phyloP scores from a whole-genome alignment of 30 jellyfish, hydroid and myxozoan species.

The Pelagia noctiluca region DNA sequence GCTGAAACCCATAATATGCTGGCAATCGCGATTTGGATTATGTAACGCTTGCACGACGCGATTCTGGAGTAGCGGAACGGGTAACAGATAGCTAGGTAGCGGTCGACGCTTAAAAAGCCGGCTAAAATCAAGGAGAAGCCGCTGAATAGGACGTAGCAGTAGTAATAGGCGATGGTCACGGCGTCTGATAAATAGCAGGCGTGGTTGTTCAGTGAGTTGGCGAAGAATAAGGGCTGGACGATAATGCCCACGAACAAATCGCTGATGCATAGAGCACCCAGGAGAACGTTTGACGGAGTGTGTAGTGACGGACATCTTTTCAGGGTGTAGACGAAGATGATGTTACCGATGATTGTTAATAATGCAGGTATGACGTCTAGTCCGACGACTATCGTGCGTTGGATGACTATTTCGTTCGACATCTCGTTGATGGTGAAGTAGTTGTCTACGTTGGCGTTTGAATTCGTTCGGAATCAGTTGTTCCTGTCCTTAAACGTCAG shows the following conservation, averaged over 20 bases:
- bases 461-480: no score
- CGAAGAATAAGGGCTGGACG: slow-evolving; percentile 56
- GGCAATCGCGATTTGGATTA: neutral
- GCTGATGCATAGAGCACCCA: slow-evolving; percentile 60
- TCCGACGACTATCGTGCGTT: neutral
- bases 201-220: neutral
- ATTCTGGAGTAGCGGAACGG: slow-evolving; percentile 19
- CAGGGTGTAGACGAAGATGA: slow-evolving; percentile 35
- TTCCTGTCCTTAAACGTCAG: no score
- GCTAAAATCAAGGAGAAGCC: neutral
- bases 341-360: slow-evolving; percentile 51
- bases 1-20: neutral
- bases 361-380: slow-evolving; percentile 38
- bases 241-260: slow-evolving; percentile 60
- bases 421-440: no score
- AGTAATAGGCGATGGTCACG: neutral
- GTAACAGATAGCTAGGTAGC: slow-evolving; percentile 52
- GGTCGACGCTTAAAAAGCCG: slow-evolving; percentile 11
- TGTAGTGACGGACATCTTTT: slow-evolving; percentile 43
- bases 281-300: slow-evolving; percentile 66
- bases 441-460: no score
- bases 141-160: neutral
- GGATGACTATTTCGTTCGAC: no score
- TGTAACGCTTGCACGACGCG: neutral
- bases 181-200: neutral